Evolutionary conservation across 2,113 vertebrate genomes (phyloP), one percentile per base, ranked within the genome.

Genomic region (Ctenomys sociabilis): DNA sequence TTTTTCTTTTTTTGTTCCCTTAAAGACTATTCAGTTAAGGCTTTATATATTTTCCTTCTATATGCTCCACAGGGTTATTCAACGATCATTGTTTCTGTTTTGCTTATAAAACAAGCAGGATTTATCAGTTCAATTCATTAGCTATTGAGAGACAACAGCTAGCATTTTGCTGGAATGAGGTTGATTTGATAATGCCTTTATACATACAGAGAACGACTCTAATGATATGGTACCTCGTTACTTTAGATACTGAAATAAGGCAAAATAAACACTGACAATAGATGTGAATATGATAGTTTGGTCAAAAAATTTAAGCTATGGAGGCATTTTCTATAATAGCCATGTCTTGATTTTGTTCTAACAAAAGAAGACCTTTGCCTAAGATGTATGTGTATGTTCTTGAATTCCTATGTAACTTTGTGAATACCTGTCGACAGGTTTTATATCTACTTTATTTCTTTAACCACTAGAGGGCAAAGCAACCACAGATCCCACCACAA

Each of bases 391-490:
- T 1, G 13, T 1, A 95, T 73, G 88, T 32, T 0, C 35, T 35
- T 19, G 70, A 87, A 49, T 90, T 96, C 96, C 85, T 94, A 7
- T 45, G 37, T 57, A 61, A 14, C n/a, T 26, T 54, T 90, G 73
- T 85, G 59, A n/a, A 57, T 88, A 19, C 7, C 4, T 57, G 8
- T 92, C 87, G 17, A 10, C 21, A 83, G 24, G 7, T 28, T 81
- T 91, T 63, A 90, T 32, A 82, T 93, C 54, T 85, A 3, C 92
- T 97, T 96, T 91, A 72, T 97, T 87, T 10, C 26, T 97, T 96
- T 95, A 93, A 91, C 90, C 84, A 93, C 94, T 97, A 97, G 97
- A 98, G 78, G 91, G 64, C 96, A 96, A 96, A 96, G 63, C 40
- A 81, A 93, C 86, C 80, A 93, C 66, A 95, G 64, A 91, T 92